Evolutionary conservation across 2,797 vertebrate species (phyloP).

Genomic region (Tadarida brasiliensis): DNA sequence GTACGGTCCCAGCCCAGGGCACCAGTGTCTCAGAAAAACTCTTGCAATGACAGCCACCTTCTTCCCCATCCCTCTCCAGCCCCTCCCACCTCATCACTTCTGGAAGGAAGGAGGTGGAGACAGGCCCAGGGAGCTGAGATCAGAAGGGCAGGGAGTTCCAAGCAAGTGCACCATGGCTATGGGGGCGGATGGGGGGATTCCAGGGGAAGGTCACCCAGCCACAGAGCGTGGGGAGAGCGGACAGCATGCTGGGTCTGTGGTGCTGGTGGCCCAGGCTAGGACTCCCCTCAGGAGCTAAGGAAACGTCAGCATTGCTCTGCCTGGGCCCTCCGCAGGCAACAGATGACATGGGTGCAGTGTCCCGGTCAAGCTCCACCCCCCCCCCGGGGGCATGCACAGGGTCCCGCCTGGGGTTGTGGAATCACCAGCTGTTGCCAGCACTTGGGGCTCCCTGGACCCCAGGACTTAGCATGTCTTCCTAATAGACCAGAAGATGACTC

Average conservation of each 20-base stretch:
- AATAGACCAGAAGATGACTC: background rate
- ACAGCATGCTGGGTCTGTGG: background rate
- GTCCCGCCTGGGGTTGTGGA: background rate
- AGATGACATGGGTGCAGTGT: fast-evolving
- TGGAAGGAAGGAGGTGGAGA: background rate
- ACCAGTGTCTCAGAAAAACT: background rate
- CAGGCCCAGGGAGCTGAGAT: background rate
- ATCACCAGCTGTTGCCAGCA: background rate
- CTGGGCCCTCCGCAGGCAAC: background rate
- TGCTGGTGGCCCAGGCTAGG: conserved; percentile 23
- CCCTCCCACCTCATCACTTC: background rate
- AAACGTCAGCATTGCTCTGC: background rate
- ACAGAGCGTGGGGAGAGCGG: background rate
- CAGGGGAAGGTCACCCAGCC: background rate
- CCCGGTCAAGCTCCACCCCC: background rate
- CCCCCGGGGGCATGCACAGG: background rate
- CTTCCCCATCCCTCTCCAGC: background rate
- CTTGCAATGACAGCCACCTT: background rate
- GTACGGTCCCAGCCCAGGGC: background rate
- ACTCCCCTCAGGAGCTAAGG: conserved; percentile 42
- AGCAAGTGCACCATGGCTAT: background rate
- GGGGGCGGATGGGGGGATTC: background rate
- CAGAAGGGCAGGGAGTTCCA: background rate
- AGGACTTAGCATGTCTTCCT: background rate
- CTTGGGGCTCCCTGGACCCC: background rate